Evolutionary conservation across 2,888 invertebrate genomes (phyloP).

Genomic region (Drosophila rubida): DNA sequence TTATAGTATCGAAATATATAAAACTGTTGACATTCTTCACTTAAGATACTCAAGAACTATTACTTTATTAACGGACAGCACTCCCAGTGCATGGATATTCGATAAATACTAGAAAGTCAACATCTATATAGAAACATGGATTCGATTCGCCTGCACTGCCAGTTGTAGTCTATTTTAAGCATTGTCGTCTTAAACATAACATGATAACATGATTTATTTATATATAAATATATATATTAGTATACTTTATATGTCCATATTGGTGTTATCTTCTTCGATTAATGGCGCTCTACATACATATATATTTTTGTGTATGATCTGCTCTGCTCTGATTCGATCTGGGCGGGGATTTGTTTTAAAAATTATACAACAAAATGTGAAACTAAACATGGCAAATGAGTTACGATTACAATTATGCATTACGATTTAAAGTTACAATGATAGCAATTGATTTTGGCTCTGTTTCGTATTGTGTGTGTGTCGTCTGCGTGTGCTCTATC

Average conservation of each 20-base stretch:
- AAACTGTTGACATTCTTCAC: neutral
- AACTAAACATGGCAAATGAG: constrained; percentile 52
- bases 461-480: constrained; percentile 5
- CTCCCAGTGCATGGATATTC: constrained; percentile 7
- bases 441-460: constrained; percentile 36
- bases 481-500: neutral
- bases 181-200: constrained; percentile 17
- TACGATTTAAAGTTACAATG: constrained; percentile 30
- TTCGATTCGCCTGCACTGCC: constrained; percentile 13
- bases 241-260: constrained; percentile 16
- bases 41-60: neutral
- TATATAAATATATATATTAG: constrained; percentile 11
- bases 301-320: neutral
- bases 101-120: constrained; percentile 2
- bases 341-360: constrained; percentile 13
- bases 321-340: neutral
- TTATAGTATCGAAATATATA: constrained; percentile 3
- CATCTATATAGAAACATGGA: constrained; percentile 9
- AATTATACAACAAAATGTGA: constrained; percentile 41
- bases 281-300: constrained; percentile 29
- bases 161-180: constrained; percentile 7
- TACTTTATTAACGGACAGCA: neutral
- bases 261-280: constrained; percentile 8
- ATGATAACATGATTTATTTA: constrained; percentile 11
- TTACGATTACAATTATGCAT: constrained; percentile 38